A percentile compares a stretch with the other conserved stretches of the same genome.
Evolutionary conservation across 2,888 invertebrate genomes (phyloP).

Genomic region (Ectemnius lituratus): DNA sequence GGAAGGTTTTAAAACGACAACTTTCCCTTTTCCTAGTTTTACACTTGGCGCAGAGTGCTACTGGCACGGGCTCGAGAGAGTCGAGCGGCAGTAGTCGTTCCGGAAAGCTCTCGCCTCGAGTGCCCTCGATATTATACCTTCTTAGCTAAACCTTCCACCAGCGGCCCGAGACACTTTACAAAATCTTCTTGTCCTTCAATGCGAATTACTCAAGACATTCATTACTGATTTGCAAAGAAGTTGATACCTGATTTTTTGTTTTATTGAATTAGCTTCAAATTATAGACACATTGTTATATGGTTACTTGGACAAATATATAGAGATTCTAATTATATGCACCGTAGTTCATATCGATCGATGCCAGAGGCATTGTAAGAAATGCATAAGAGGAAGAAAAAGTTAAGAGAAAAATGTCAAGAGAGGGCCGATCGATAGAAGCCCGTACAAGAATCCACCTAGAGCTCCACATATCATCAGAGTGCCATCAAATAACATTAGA

Average conservation of each 20-base stretch:
- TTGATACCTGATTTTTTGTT: no score
- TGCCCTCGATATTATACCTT: conserved; percentile 6
- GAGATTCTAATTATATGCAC: conserved; percentile 29
- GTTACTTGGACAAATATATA: no score
- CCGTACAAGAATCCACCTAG: conserved; percentile 37
- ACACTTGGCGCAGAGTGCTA: background rate
- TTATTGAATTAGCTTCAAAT: no score
- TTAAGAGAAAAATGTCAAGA: conserved; percentile 43
- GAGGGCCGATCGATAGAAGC: conserved; percentile 52
- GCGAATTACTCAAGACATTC: no score
- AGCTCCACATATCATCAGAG: background rate
- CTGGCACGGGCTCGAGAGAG: conserved; percentile 3
- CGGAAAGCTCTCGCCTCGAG: conserved; percentile 9
- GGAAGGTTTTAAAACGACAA: background rate
- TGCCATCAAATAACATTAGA: conserved; percentile 31
- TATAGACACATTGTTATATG: no score
- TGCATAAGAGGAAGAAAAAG: conserved; percentile 40
- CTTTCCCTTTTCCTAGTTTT: conserved; percentile 10
- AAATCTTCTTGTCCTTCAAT: no score
- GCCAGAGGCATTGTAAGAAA: conserved; percentile 50
- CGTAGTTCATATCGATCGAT: conserved; percentile 43
- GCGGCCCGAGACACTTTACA: background rate
- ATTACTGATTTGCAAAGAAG: no score
- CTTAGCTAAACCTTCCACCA: background rate
- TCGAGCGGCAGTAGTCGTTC: background rate